Evolutionary conservation across 2,888 invertebrate species (phyloP).

Genomic region (Drosophila anomalipes): DNA sequence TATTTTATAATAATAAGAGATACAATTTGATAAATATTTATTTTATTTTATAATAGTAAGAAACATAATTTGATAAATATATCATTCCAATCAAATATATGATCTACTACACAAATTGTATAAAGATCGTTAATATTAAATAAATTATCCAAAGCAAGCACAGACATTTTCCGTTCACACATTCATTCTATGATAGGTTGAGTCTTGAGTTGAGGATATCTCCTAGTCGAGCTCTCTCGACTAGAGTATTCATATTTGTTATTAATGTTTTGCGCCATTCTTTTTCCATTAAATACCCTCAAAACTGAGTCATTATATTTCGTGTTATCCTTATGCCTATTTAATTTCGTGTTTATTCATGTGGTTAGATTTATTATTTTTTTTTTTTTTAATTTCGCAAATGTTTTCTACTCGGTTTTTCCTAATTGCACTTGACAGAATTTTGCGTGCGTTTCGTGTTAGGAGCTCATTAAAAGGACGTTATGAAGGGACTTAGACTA

Average conservation of each 20-base stretch:
- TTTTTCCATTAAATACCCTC: not conserved
- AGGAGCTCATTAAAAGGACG: constrained; percentile 25
- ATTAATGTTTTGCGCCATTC: not conserved
- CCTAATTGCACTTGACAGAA: constrained; percentile 42
- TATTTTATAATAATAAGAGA: too few species aligned
- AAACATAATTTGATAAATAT: too few species aligned
- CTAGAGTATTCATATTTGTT: not conserved
- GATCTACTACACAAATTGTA: too few species aligned
- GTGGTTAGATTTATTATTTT: constrained; percentile 9
- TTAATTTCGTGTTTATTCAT: constrained; percentile 5
- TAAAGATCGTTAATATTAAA: too few species aligned
- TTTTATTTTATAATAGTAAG: too few species aligned
- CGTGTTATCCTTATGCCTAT: not conserved
- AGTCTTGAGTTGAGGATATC: not conserved
- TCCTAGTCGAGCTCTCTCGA: not conserved
- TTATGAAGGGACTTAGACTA: constrained; percentile 11
- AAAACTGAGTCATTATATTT: not conserved
- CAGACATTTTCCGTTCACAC: too few species aligned
- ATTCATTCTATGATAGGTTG: too few species aligned
- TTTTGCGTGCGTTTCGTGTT: constrained; percentile 45
- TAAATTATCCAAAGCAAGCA: too few species aligned
- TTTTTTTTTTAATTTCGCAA: constrained; percentile 41
- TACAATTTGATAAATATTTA: too few species aligned
- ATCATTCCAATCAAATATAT: too few species aligned
- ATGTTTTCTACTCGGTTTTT: constrained; percentile 35